Evolutionary conservation across 2,888 invertebrate species (phyloP).

Genomic region (Ganaspis brasiliensis): DNA sequence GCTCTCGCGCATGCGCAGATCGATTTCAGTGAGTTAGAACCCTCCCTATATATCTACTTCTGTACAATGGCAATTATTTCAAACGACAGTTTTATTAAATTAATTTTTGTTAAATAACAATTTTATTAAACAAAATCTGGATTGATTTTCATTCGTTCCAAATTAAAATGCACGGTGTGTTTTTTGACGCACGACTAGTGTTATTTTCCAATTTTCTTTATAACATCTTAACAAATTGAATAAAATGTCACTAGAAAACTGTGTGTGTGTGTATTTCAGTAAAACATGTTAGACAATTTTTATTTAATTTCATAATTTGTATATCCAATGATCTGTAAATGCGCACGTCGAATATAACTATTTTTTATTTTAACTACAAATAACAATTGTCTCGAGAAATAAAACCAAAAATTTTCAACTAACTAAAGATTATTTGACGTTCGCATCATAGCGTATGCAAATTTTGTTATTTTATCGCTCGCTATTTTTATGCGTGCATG

Average conservation of each 20-base stretch:
- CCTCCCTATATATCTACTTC: too few relatives aligned
- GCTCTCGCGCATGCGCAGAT: too few relatives aligned
- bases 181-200: conserved; percentile 36
- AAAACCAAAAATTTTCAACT: neutral
- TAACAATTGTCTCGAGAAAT: too few relatives aligned
- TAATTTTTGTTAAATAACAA: too few relatives aligned
- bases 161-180: conserved; percentile 52
- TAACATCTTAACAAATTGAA: conserved; percentile 12
- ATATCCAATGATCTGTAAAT: conserved; percentile 44
- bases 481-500: conserved; percentile 29
- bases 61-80: too few relatives aligned
- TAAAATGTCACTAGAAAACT: neutral
- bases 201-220: neutral
- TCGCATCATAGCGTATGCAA: conserved; percentile 8
- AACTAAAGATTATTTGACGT: conserved; percentile 11
- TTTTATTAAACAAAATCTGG: too few relatives aligned
- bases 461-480: conserved; percentile 14
- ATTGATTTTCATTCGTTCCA: too few relatives aligned
- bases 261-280: neutral
- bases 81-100: too few relatives aligned
- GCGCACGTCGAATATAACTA: conserved; percentile 36
- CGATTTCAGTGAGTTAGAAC: too few relatives aligned
- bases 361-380: too few relatives aligned
- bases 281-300: neutral
- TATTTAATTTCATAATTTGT: conserved; percentile 47